Evolutionary conservation across 2,797 vertebrate species (phyloP), one percentile per base, ranked within the genome.

Genomic region (Eleutherodactylus coqui): DNA sequence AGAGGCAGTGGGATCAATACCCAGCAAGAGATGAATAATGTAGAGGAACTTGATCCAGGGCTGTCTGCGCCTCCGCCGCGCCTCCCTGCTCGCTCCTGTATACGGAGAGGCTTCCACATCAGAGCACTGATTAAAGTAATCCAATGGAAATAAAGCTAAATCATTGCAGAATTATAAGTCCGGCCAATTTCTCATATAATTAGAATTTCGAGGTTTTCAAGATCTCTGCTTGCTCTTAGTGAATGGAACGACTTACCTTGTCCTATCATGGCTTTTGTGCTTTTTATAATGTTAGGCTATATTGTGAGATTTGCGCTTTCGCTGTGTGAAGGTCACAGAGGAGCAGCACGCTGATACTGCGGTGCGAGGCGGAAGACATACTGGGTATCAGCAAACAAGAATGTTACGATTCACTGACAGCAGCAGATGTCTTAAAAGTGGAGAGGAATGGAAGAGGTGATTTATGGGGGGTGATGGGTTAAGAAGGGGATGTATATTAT

Each of bases 11-110:
- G 79, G 78, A 60, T 87, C 80, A 83, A 83, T 87, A 87, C 32
- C 78, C 79, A 77, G 53, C 49, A 27, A 75, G 38, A 76, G 41
- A 87, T 87, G 86, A 87, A 87, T 87, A 87, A 87, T 87, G 81
- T 53, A 87, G 64, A 49, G 86, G 67, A 79, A 87, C 79, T 51
- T 83, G 80, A 87, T 84, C 19, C 82, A 53, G 16, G 29, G 21
- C 41, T 24, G 45, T 45, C 75, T 77, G 29, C 14, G 29, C 8
- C 67, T 45, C n/a, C 36, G 47, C 77, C 62, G 27, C 36, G 4
- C 43, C 58, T n/a, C 76, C 64, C 76, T 60, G 60, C 29, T 34
- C 5, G 19, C 36, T 72, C 21, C 21, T 11, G 8, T 43, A 43
- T 72, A 24, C 10, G 2, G 34, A n/a, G n/a, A n/a, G n/a, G n/a